phyloP scores from a whole-genome alignment of 2,888 invertebrate genomes.

The Ceriagrion tenellum region DNA sequence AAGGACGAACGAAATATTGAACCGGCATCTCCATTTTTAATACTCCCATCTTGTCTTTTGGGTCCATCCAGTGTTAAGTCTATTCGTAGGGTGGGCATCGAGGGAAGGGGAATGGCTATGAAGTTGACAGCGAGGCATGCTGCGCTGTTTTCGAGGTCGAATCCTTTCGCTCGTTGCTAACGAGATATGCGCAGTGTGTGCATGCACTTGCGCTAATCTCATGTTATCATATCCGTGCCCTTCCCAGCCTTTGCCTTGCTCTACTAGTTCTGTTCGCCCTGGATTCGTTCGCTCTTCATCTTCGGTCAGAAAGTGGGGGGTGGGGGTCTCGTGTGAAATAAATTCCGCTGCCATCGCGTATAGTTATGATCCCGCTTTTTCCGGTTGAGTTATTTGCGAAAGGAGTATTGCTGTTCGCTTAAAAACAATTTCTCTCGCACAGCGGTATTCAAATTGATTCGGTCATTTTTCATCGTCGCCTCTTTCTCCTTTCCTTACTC shows the following conservation, averaged over 20 bases:
- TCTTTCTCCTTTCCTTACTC: neutral
- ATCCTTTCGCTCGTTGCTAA: neutral
- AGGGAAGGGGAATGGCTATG: neutral
- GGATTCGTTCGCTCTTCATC: neutral
- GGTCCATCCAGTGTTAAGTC: neutral
- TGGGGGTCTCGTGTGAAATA: neutral
- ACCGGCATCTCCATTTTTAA: no score
- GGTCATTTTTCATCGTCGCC: neutral
- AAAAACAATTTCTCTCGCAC: no score
- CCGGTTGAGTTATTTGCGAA: neutral
- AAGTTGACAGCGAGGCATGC: neutral
- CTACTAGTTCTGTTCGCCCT: neutral
- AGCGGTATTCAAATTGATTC: no score
- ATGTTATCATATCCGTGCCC: neutral
- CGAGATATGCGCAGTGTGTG: neutral
- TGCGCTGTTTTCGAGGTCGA: neutral
- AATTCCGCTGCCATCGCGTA: neutral
- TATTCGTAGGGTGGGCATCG: neutral
- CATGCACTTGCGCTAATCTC: neutral
- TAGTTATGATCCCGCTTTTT: neutral
- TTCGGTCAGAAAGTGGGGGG: neutral
- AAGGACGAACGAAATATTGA: no score
- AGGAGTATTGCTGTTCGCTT: neutral
- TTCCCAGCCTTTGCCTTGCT: neutral
- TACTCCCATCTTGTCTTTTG: neutral